Percentiles rank a stretch among this genome's conserved stretches.
These are phyloP conservation scores for Philaethria dido DNA, from an alignment of 2,888 invertebrate genomes.

Conservation along the genomic window DNA sequence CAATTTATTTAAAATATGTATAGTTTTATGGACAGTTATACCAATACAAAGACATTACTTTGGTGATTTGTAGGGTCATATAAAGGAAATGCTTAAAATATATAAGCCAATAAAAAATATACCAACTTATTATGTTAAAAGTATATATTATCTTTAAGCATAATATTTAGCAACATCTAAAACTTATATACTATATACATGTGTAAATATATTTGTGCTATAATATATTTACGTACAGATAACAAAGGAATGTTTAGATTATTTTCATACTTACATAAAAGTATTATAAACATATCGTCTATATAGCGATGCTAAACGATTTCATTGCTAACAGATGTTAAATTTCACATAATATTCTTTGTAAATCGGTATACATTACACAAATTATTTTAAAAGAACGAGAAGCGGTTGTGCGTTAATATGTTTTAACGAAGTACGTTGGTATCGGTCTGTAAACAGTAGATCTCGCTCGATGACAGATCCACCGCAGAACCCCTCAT, in stretches of 20 bases:
- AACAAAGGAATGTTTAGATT: conserved; percentile 32
- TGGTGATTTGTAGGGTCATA: background rate
- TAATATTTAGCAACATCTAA: background rate
- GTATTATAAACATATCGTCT: conserved; percentile 37
- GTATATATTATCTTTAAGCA: background rate
- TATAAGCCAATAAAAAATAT: background rate
- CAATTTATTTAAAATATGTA: background rate
- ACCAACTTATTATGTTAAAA: too few relatives aligned
- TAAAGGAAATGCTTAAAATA: background rate
- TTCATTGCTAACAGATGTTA: conserved; percentile 42
- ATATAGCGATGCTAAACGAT: conserved; percentile 39
- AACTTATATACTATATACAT: background rate
- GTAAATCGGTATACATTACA: conserved; percentile 41
- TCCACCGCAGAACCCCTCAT: conserved; percentile 71
- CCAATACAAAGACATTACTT: background rate
- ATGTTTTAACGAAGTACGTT: conserved; percentile 63
- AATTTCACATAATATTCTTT: conserved; percentile 44
- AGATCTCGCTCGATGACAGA: conserved; percentile 70
- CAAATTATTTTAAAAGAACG: conserved; percentile 46
- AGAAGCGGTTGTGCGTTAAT: conserved; percentile 55
- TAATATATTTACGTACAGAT: background rate
- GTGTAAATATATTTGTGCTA: conserved; percentile 1
- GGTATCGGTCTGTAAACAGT: conserved; percentile 67
- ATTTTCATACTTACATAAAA: conserved; percentile 40
- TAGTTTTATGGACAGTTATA: background rate